Conservation (phyloP, 2,888 invertebrate genomes). For the Leptinotarsa juncta region DNA sequence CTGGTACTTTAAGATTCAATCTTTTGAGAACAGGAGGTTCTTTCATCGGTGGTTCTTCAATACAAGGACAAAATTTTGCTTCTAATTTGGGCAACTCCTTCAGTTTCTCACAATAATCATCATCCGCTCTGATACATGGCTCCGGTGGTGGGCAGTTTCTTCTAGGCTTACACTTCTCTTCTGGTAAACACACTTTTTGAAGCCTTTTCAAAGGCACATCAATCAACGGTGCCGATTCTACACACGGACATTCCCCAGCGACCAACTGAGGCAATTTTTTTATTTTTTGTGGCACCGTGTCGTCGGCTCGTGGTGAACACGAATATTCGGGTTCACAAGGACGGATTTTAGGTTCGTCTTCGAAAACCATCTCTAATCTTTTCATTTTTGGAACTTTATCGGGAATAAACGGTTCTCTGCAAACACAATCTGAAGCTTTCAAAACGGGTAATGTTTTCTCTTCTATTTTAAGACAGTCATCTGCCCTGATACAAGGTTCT, state of each 20-base stretch:
- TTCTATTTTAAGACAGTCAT: constrained; percentile 21
- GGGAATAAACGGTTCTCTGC: constrained; percentile 29
- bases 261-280: constrained; percentile 40
- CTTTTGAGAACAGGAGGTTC: constrained; percentile 40
- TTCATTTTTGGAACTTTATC: constrained; percentile 24
- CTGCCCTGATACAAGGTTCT: constrained; percentile 32
- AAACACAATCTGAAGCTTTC: constrained; percentile 25
- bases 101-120: constrained; percentile 16
- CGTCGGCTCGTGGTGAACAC: constrained; percentile 48
- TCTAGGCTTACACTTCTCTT: constrained; percentile 30
- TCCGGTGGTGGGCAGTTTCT: constrained; percentile 22
- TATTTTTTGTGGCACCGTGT: constrained; percentile 20
- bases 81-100: constrained; percentile 45
- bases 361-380: constrained; percentile 30
- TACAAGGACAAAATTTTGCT: constrained; percentile 51
- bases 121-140: constrained; percentile 42
- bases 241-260: constrained; percentile 42
- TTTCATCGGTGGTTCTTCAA: constrained; percentile 38
- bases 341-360: constrained; percentile 38
- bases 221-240: constrained; percentile 40
- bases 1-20: constrained; percentile 42
- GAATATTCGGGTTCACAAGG: constrained; percentile 14
- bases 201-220: constrained; percentile 41
- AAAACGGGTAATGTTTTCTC: constrained; percentile 29
- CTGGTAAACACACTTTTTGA: constrained; percentile 34